Evolutionary conservation across 1,140 invertebrate genomes (phyloP), one percentile per base, ranked within the genome.

Genomic region (Drosophila carrolli): DNA sequence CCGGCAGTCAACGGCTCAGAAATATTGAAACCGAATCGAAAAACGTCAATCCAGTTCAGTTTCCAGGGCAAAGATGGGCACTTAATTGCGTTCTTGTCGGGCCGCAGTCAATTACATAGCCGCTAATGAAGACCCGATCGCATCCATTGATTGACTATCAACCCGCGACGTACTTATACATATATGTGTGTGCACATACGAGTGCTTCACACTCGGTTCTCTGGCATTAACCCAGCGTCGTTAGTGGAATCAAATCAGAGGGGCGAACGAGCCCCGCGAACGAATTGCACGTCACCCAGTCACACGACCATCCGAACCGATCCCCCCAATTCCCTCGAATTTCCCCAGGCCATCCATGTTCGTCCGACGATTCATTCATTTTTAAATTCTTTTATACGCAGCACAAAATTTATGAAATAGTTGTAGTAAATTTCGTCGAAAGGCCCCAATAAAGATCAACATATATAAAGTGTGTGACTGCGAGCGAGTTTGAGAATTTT

Each of bases 201-300:
- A 32, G 23, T 23, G 23, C 23, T 23, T 3, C 23, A 47, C 19
- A 38, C 41, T 43, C 59, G 61, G 37, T 55, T 48, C 61, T 59
- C 54, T 55, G 50, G 67, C 58, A 74, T 41, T 59, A 58, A 73
- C 61, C 60, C 38, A 68, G 48, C 70, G 40, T 59, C 44, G 47
- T 71, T 57, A 85, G 81, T 85, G 83, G 75, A 78, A 88, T 88
- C 83, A 88, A 82, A 75, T 88, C 75, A 72, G 51, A 29, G 56
- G 57, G 65, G 56, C 63, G 48, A 75, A 65, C 59, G 68, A 77
- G 66, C 61, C 62, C 73, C 82, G 40, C 74, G 48, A 75, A 60
- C 48, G 61, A 71, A 80, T 72, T 76, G 67, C 68, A 51, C 71
- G 56, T 72, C 75, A 68, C 75, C 61, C 29, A 80, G 73, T 84